These are phyloP conservation scores for Psephotus haematonotus DNA, from an alignment of 2,113 vertebrate genomes.

Conservation along the genomic window DNA sequence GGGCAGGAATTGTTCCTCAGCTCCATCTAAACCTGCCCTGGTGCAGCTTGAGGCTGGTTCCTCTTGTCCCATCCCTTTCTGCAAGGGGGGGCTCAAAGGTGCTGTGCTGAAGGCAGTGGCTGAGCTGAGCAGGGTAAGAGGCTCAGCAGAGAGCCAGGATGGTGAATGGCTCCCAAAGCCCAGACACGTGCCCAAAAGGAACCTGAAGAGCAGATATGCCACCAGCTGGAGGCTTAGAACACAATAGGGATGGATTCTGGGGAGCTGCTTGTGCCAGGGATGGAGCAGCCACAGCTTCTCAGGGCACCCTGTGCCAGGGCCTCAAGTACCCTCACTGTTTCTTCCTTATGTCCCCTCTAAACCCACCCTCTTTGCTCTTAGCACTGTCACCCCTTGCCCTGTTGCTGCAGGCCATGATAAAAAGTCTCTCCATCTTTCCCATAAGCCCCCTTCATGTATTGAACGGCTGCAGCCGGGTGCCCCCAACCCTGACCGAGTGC, in stretches of 20 bases:
- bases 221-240: not conserved
- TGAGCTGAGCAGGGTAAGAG: not conserved
- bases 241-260: not conserved
- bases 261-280: not conserved
- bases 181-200: not conserved
- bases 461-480: not conserved
- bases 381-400: not conserved
- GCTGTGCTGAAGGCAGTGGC: not conserved
- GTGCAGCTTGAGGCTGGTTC: not conserved
- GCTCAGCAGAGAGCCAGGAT: not conserved
- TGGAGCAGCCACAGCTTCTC: too few species aligned
- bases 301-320: not conserved
- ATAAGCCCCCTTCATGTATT: not conserved
- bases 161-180: not conserved
- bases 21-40: not conserved
- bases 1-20: too few species aligned
- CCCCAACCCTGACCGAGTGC: not conserved
- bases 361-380: not conserved
- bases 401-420: not conserved
- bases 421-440: not conserved
- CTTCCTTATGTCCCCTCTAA: accelerated
- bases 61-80: not conserved
- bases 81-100: not conserved
- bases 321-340: not conserved
- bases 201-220: not conserved